Evolutionary conservation across 1,140 invertebrate species (phyloP), one percentile per base, ranked within the genome.

Genomic region (Panagrolaimus sp.): DNA sequence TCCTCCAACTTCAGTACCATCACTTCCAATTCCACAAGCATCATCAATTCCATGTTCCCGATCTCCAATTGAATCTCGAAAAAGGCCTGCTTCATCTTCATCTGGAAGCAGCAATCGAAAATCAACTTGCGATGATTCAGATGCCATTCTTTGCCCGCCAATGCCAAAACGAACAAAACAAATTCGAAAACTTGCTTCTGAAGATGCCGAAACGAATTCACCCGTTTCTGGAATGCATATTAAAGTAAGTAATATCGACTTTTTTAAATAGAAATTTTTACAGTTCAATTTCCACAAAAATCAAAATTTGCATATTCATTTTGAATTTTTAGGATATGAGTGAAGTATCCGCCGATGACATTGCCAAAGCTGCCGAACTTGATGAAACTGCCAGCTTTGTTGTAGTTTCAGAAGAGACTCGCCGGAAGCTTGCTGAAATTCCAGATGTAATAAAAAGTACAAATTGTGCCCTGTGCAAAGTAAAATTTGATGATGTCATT

Each of bases 181-280:
- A 24, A 21, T 58, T n/a, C 1, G 52, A 14, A 58, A 58, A 4
- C 5, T 58, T 12, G 10, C 28, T 14, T 58, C 52, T n/a, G 52
- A 96, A 83, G 93, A 96, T 84, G 92, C 95, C 82, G 96, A 92
- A 79, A 92, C 90, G 8, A 76, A 75, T 55, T 96, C 93, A n/a
- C 95, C 95, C 0, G 94, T 98, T 0, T 96, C 93, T 1, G 94
- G 95, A 0, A 97, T 94, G 7, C 94, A 96, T 68, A 98, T 98
- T 75, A 84, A 86, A 69, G 86, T 87, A 70, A 76, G 85, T 45
- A 76, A 83, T 52, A 55, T 63, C 44, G n/a, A n/a, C n/a, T n/a
- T n/a, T n/a, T n/a, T n/a, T n/a, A n/a, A n/a, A n/a, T n/a, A n/a
- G n/a, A n/a, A n/a, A n/a, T n/a, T n/a, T n/a, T n/a, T n/a, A n/a